These are phyloP conservation scores for Xylota sylvarum DNA, from an alignment of 2,888 invertebrate species.

Conservation along the genomic window DNA sequence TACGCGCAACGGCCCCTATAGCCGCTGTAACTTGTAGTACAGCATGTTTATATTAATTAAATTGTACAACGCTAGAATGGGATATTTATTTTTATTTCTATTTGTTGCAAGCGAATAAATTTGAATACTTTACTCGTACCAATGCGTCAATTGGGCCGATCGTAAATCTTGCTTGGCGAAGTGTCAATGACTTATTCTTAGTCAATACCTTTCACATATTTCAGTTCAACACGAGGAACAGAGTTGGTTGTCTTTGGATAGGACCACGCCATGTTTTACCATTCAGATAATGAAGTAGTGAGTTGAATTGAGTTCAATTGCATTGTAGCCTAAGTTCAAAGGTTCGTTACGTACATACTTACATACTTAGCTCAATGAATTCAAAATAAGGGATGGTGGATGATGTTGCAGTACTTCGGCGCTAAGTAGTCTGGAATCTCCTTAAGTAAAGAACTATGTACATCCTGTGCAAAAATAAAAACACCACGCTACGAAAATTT, in stretches of 20 bases:
- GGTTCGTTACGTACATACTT: not conserved
- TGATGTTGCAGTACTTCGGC: too few relatives aligned
- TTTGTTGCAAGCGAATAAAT: slow-evolving; percentile 51
- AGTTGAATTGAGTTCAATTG: not conserved
- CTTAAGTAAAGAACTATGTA: too few relatives aligned
- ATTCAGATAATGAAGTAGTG: not conserved
- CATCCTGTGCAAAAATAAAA: too few relatives aligned
- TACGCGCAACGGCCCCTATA: slow-evolving; percentile 46
- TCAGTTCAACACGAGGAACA: slow-evolving; percentile 31
- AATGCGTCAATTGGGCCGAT: slow-evolving; percentile 32
- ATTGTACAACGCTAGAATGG: slow-evolving; percentile 71
- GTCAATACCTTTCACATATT: slow-evolving; percentile 72
- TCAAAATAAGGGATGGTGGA: too few relatives aligned
- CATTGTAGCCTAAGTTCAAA: not conserved
- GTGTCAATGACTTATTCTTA: slow-evolving; percentile 69
- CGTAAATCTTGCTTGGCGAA: slow-evolving; percentile 69
- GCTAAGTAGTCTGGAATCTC: too few relatives aligned
- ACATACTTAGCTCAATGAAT: too few relatives aligned
- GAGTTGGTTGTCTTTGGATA: slow-evolving; percentile 21
- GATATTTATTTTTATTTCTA: slow-evolving; percentile 35
- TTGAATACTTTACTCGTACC: slow-evolving; percentile 50
- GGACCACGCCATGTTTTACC: not conserved
- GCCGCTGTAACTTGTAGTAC: slow-evolving; percentile 63
- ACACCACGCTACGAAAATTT: too few relatives aligned
- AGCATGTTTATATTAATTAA: slow-evolving; percentile 75